A percentile compares a stretch with the other conserved stretches of the same genome.
Evolutionary conservation across 2,113 vertebrate genomes (phyloP).

Genomic region (Malaclemys terrapin): DNA sequence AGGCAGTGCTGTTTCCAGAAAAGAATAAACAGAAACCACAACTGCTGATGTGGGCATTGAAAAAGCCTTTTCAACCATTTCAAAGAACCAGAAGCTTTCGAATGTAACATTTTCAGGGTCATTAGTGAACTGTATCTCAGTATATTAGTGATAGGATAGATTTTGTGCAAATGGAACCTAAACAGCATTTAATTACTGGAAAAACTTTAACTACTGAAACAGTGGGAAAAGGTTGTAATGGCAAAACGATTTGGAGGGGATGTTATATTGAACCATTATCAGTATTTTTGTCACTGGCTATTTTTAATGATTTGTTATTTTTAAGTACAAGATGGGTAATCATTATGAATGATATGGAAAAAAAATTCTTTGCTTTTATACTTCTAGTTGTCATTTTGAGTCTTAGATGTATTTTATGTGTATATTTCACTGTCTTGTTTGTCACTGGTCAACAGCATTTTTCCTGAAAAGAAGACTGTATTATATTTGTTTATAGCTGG

Average conservation of each 20-base stretch:
- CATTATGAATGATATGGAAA: background rate
- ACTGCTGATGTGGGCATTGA: slow-evolving; percentile 83
- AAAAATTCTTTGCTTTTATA: background rate
- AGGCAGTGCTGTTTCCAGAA: slow-evolving; percentile 84
- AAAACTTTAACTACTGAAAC: background rate
- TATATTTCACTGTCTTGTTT: background rate
- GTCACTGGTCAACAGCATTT: background rate
- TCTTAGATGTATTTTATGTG: background rate
- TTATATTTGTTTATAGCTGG: background rate
- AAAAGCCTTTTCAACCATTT: slow-evolving; percentile 89
- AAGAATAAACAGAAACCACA: slow-evolving; percentile 82
- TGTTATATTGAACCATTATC: slow-evolving; percentile 50
- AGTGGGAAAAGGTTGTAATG: background rate
- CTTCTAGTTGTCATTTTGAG: background rate
- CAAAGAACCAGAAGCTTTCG: slow-evolving; percentile 90
- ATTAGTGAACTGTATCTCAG: background rate
- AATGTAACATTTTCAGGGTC: slow-evolving; percentile 70
- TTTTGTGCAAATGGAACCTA: background rate
- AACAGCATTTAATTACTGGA: background rate
- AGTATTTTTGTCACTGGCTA: slow-evolving; percentile 71
- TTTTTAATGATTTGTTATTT: slow-evolving; percentile 5
- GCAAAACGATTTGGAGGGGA: background rate
- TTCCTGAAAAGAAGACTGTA: background rate
- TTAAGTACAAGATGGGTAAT: slow-evolving; percentile 24
- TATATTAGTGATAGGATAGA: background rate